Conservation (phyloP, 2,888 invertebrate genomes). For the Hydraecia micacea region DNA sequence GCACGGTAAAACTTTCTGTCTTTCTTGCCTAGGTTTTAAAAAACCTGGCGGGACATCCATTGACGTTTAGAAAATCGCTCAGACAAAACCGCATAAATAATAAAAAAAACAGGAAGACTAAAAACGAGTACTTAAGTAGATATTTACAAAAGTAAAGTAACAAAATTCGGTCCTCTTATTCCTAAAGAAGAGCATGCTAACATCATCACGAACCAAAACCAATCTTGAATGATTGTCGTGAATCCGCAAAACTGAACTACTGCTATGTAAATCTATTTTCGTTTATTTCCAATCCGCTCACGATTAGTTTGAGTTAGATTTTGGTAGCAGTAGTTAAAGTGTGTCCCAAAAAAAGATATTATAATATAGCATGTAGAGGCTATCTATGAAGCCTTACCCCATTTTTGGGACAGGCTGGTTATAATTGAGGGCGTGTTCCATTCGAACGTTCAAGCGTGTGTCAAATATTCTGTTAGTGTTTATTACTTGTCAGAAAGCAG, state of each 20-base stretch:
- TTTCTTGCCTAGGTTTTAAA: neutral
- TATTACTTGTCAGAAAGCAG: too few species aligned
- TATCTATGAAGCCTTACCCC: too few species aligned
- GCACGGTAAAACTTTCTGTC: too few species aligned
- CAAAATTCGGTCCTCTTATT: neutral
- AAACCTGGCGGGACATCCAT: neutral
- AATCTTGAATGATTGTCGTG: neutral
- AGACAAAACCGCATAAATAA: neutral
- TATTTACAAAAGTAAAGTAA: neutral
- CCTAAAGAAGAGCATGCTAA: neutral
- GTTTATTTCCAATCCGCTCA: neutral
- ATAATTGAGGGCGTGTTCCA: too few species aligned
- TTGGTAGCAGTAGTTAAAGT: neutral
- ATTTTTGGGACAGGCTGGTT: too few species aligned
- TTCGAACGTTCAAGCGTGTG: too few species aligned
- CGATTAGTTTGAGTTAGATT: neutral
- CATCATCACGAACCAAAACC: neutral
- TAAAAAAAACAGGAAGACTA: neutral
- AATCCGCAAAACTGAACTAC: neutral
- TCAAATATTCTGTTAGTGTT: too few species aligned
- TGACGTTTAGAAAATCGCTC: neutral
- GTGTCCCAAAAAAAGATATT: neutral
- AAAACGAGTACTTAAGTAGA: neutral
- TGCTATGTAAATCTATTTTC: neutral
- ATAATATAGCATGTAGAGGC: too few species aligned